Base-by-base conservation (phyloP, 2,113 vertebrate species). In the Sorex fumeus region DNA sequence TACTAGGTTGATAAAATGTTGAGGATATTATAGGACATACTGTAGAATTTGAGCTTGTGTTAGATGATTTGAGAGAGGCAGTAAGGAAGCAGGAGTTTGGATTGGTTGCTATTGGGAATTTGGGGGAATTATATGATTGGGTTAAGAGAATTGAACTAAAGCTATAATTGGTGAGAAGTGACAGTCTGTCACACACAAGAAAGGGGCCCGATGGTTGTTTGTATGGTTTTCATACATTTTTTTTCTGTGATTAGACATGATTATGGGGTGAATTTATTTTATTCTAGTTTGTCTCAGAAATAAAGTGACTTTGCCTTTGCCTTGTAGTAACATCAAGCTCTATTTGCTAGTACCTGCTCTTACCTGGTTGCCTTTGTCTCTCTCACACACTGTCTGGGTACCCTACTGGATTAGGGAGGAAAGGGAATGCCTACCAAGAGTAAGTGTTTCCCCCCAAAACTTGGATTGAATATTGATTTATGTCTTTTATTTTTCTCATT, bases 251-350 rank as follows among this genome's bases (percentile, higher is more conserved):
- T 90, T 57, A 62, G 40, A 66, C 0, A 2, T 43, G 30, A 60
- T 74, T 75, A 40, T 57, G 36, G 53, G 67, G 50, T 36, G 25
- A 40, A 8, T n/a, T 40, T 91, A 74, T 57, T 87, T 90, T 87
- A 23, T 19, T 79, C 43, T 66, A 12, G 27, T 8, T 91, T 57
- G 34, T 90, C 84, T 62, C 50, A 45, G 32, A 53, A 32, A 66
- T 6, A 19, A 28, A 70, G 3, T 75, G 84, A 91, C 71, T 27
- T 53, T 84, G 62, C 57, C 79, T 2, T 32, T 83, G 72, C n/a
- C 50, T 83, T 79, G 53, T 82, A 19, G n/a, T 6, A 30, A 19
- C 34, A 30, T 23, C 34, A 40, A 18, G 64, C 53, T 30, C 62
- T 27, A 4, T 57, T 70, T 86, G 12, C 45, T 21, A 16, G 36